Conservation (phyloP, 2,113 vertebrate species). For the Phodopus roborovskii region DNA sequence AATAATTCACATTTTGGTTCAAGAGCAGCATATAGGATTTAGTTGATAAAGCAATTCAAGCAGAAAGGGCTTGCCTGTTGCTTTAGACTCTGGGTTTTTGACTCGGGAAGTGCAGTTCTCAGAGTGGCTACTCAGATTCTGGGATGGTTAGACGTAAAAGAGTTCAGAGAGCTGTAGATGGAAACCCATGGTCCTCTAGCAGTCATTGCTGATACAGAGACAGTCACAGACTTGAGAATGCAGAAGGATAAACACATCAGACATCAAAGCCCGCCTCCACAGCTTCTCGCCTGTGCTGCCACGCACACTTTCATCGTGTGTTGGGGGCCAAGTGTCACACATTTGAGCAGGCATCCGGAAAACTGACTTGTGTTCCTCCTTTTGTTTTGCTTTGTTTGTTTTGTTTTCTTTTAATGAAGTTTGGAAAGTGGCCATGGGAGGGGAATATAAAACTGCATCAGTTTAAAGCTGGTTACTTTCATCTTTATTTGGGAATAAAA, state of each 20-base stretch:
- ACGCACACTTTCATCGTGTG: neutral
- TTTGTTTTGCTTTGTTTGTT: no score
- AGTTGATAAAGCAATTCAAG: neutral
- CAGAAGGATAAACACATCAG: no score
- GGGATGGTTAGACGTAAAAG: no score
- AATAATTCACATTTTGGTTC: neutral
- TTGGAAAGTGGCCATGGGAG: neutral
- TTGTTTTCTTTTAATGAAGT: neutral
- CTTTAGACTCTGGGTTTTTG: neutral
- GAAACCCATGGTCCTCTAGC: no score
- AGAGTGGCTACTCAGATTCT: neutral
- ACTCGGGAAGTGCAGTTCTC: neutral
- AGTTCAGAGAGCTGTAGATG: neutral
- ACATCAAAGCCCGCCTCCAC: no score
- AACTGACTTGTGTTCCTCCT: neutral
- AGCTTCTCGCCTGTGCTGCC: neutral
- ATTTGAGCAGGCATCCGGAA: neutral
- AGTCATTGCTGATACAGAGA: neutral
- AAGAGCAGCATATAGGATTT: neutral
- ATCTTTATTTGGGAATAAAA: slow-evolving; percentile 56
- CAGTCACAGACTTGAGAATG: neutral
- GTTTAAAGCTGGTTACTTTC: neutral
- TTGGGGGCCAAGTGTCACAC: neutral
- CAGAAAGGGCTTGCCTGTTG: neutral
- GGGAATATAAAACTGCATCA: neutral